These are phyloP conservation scores for Cremastobaeus sp. DNA, from an alignment of 2,888 invertebrate species.

Conservation along the genomic window DNA sequence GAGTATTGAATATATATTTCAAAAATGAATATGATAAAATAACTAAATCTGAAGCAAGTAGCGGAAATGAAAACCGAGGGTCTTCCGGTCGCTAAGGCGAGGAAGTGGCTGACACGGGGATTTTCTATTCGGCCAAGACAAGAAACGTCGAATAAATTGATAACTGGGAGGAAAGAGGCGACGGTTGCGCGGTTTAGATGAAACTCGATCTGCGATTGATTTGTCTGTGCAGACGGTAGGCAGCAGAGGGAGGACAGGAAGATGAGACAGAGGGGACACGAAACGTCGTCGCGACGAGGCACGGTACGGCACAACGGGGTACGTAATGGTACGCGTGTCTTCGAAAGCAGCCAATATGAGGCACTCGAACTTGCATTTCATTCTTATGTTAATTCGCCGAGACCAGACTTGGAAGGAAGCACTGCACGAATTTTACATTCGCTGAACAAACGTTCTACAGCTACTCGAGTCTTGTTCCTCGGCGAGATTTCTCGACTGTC, in stretches of 20 bases:
- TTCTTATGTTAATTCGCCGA: conserved; percentile 38
- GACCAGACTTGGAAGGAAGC: conserved; percentile 16
- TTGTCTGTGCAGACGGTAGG: conserved; percentile 26
- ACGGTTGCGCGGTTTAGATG: conserved; percentile 31
- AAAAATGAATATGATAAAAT: too few relatives aligned
- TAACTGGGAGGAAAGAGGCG: conserved; percentile 9
- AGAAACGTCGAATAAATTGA: not conserved
- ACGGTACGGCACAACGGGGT: conserved; percentile 62
- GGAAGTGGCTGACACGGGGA: too few relatives aligned
- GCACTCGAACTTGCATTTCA: conserved; percentile 53
- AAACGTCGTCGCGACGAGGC: conserved; percentile 49
- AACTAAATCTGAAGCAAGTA: too few relatives aligned
- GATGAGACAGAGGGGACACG: conserved; percentile 22
- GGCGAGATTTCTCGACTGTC: too few relatives aligned
- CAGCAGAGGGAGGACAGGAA: conserved; percentile 11
- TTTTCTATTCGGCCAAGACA: too few relatives aligned
- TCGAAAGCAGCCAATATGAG: conserved; percentile 30
- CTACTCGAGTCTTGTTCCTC: not conserved
- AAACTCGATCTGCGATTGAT: conserved; percentile 52
- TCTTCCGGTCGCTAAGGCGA: too few relatives aligned
- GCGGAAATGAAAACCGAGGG: too few relatives aligned
- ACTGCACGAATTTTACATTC: conserved; percentile 11
- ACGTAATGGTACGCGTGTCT: conserved; percentile 55
- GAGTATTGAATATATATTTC: too few relatives aligned
- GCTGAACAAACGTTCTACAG: conserved; percentile 21